phyloP scores from a whole-genome alignment of 1,140 invertebrate species.

The Lepidostoma basale region DNA sequence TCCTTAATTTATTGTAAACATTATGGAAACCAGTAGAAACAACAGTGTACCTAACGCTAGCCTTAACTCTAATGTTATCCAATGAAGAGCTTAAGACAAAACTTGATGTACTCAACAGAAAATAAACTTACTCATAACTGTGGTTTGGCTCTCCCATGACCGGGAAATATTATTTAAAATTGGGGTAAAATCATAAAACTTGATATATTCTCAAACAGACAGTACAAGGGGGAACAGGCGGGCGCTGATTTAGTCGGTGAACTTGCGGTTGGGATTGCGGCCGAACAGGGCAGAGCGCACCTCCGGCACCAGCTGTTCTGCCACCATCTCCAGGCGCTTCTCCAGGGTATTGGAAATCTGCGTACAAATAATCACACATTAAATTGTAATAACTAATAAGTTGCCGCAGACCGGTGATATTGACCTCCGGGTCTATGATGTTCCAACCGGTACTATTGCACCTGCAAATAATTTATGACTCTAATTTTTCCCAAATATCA shows the following conservation, averaged over 20 bases:
- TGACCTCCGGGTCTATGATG: too few relatives aligned
- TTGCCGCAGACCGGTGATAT: too few relatives aligned
- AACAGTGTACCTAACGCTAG: conserved; percentile 33
- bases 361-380: too few relatives aligned
- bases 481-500: too few relatives aligned
- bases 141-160: background rate
- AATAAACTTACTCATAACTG: background rate
- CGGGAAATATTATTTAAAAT: background rate
- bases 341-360: conserved; percentile 94
- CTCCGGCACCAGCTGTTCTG: conserved; percentile 91
- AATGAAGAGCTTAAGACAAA: conserved; percentile 32
- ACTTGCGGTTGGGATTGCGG: conserved; percentile 93
- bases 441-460: too few relatives aligned
- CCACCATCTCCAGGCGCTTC: conserved; percentile 91
- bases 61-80: background rate
- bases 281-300: conserved; percentile 94
- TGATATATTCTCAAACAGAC: background rate
- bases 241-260: conserved; percentile 80
- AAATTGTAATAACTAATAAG: too few relatives aligned
- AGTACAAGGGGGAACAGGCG: background rate
- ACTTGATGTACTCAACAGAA: conserved; percentile 8
- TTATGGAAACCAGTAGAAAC: background rate
- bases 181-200: background rate
- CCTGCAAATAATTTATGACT: too few relatives aligned
- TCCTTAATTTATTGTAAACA: background rate